Conservation (phyloP, 2,113 vertebrate genomes). For the Lepisosteus osseus region DNA sequence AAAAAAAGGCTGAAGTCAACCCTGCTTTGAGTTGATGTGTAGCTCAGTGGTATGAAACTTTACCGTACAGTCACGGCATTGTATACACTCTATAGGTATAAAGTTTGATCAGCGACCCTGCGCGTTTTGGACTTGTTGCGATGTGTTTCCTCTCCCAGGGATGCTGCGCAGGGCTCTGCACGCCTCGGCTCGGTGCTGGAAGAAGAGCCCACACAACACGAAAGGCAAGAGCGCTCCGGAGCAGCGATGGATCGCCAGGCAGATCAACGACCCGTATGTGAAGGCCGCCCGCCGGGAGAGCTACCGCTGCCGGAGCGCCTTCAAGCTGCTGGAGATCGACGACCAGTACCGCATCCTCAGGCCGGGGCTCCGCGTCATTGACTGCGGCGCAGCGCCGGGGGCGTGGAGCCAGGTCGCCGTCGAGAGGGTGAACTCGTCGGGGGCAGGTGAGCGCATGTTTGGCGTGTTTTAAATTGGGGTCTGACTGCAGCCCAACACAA, state of each 20-base stretch:
- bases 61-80: too few relatives aligned
- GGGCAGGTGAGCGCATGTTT: slow-evolving; percentile 63
- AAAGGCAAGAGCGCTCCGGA: slow-evolving; percentile 61
- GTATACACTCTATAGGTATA: too few relatives aligned
- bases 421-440: slow-evolving; percentile 77
- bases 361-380: slow-evolving; percentile 77
- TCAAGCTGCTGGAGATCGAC: slow-evolving; percentile 87
- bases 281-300: slow-evolving; percentile 69
- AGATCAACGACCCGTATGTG: slow-evolving; percentile 83
- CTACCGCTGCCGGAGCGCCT: slow-evolving; percentile 89
- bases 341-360: slow-evolving; percentile 66
- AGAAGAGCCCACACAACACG: slow-evolving; percentile 37
- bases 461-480: too few relatives aligned
- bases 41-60: too few relatives aligned
- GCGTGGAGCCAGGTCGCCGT: slow-evolving; percentile 94
- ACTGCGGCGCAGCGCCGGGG: slow-evolving; percentile 89
- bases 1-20: too few relatives aligned
- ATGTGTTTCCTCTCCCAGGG: too few relatives aligned
- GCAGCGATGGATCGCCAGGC: slow-evolving; percentile 77
- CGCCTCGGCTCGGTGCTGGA: slow-evolving; percentile 28
- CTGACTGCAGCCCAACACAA: too few relatives aligned
- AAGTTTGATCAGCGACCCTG: too few relatives aligned
- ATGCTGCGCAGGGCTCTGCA: slow-evolving; percentile 51
- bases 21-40: too few relatives aligned
- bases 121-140: too few relatives aligned